phyloP scores from a whole-genome alignment of 1,140 invertebrate species.

The Saccostrea echinata region DNA sequence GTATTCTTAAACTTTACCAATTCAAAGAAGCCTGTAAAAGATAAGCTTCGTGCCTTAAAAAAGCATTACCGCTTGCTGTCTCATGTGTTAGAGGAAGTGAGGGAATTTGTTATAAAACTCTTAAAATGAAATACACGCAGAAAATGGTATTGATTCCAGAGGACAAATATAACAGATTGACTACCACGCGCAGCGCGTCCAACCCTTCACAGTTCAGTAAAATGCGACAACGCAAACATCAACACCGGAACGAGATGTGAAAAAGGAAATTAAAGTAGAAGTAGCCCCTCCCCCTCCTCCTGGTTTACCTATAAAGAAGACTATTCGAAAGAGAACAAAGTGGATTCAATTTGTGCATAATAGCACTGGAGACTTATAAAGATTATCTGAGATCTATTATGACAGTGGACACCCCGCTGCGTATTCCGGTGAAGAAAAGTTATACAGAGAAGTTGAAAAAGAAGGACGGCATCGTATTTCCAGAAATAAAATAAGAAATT shows the following conservation, averaged over 20 bases:
- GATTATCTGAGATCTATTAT: conserved; percentile 46
- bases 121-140: conserved; percentile 9
- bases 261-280: no score
- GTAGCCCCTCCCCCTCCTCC: no score
- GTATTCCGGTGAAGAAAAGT: conserved; percentile 47
- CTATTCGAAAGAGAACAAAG: no score
- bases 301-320: no score
- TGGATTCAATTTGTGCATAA: no score
- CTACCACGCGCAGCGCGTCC: neutral
- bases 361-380: no score
- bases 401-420: conserved; percentile 47
- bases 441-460: conserved; percentile 48
- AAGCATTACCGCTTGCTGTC: neutral
- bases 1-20: neutral
- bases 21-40: neutral
- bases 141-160: neutral
- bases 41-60: neutral
- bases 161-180: neutral
- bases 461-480: conserved; percentile 53
- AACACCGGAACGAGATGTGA: no score
- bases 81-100: neutral
- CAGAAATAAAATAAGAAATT: conserved; percentile 51
- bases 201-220: no score
- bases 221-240: no score
- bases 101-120: neutral